phyloP scores from a whole-genome alignment of 2,113 vertebrate genomes.

The Dromiciops gliroides region DNA sequence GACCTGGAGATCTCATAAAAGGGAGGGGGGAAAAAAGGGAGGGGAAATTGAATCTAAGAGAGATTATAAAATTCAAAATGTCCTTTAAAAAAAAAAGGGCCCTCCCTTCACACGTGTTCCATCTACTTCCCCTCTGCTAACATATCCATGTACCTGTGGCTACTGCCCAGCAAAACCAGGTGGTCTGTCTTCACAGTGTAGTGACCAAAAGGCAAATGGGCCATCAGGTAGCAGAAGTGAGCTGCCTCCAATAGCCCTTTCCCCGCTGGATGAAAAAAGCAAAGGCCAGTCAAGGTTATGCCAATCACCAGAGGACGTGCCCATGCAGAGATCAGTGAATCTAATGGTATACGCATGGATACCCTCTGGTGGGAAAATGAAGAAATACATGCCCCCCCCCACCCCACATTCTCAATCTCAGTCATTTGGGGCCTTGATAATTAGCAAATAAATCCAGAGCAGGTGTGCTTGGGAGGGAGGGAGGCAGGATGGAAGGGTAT shows the following conservation, averaged over 20 bases:
- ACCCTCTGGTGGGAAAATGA: accelerated
- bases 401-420: neutral
- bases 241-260: slow-evolving; percentile 89
- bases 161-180: slow-evolving; percentile 90
- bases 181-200: slow-evolving; percentile 86
- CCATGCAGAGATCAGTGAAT: accelerated
- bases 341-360: accelerated
- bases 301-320: neutral
- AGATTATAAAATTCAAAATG: neutral
- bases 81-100: neutral
- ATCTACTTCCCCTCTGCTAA: neutral
- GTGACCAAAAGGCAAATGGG: slow-evolving; percentile 85
- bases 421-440: neutral
- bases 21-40: accelerated
- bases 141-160: slow-evolving; percentile 85
- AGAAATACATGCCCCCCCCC: neutral
- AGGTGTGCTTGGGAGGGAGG: neutral
- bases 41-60: neutral
- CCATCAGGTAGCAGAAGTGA: slow-evolving; percentile 94
- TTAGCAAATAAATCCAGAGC: neutral
- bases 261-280: slow-evolving; percentile 84
- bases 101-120: neutral
- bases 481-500: neutral
- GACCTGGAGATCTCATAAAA: neutral
- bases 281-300: neutral